Evolutionary conservation across 2,113 vertebrate genomes (phyloP), one percentile per base, ranked within the genome.

Genomic region (Silurus meridionalis): DNA sequence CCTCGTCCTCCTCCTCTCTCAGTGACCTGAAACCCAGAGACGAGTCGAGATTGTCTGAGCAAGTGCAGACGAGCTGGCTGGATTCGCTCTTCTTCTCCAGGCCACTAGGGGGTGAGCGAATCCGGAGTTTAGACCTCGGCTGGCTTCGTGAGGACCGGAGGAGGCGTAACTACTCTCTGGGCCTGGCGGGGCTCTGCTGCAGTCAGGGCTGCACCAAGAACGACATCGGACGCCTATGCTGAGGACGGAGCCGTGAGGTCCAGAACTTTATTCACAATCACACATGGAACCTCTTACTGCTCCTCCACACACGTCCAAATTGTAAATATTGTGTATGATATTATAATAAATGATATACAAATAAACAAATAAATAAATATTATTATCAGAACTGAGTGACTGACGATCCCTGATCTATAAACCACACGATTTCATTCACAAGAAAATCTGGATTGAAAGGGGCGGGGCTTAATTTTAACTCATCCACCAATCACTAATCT

Each of bases 151-250:
- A 91, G 23, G 92, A 92, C 66, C 95, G 93, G 83, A 94, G 89
- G 88, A 97, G 95, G 92, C 94, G 96, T n/a, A 95, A 95, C 88
- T 92, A 94, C 85, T 94, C 96, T 60, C 82, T 94, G 84, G 96
- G 96, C 4, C 91, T 98, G 81, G 96, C 97, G 0, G 95, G 94
- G 74, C 95, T 96, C 90, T 98, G 97, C 92, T 98, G 97, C 50
- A 96, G 85, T 90, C 95, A 95, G 91, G 97, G 97, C 52, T 98
- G 97, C 90, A 97, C 95, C 10, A 97, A 96, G 92, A 93, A 95
- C 53, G 96, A 97, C 88, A 97, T 98, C 2, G 96, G 96, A 89
- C 94, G 92, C 11, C 92, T 97, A 91, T 98, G 97, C 90, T 97
- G 94, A 96, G 88, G 85, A 86, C 89, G 57, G 25, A 46, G 11